phyloP scores from a whole-genome alignment of 2,888 invertebrate species.

The Idaea dimidiata region DNA sequence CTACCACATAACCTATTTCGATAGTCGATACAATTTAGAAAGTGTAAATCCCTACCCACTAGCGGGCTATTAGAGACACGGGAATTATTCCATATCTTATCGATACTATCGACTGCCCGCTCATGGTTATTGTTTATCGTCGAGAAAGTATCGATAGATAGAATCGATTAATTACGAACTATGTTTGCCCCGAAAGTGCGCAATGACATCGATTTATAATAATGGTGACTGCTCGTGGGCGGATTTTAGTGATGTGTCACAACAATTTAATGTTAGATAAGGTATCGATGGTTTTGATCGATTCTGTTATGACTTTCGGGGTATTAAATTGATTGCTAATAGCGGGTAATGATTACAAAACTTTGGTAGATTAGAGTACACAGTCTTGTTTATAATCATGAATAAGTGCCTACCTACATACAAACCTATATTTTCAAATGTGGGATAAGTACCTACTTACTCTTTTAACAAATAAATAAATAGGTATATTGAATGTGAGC shows the following conservation, averaged over 20 bases:
- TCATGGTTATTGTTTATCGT: slow-evolving; percentile 76
- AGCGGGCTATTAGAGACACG: slow-evolving; percentile 68
- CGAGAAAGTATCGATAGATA: slow-evolving; percentile 63
- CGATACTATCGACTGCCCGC: slow-evolving; percentile 67
- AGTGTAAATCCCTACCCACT: slow-evolving; percentile 73
- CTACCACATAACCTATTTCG: slow-evolving; percentile 58
- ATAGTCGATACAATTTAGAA: slow-evolving; percentile 72
- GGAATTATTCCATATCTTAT: slow-evolving; percentile 74
- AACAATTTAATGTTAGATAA: slow-evolving; percentile 32
- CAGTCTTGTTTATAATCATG: background rate
- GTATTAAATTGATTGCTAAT: slow-evolving; percentile 33
- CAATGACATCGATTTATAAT: slow-evolving; percentile 58
- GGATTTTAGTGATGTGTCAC: slow-evolving; percentile 33
- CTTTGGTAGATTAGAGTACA: background rate
- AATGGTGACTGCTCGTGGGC: slow-evolving; percentile 25
- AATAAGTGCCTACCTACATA: background rate
- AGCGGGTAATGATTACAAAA: background rate
- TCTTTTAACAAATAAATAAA: no score
- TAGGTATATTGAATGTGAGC: no score
- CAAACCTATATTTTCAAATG: background rate
- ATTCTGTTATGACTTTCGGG: slow-evolving; percentile 21
- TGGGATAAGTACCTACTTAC: no score
- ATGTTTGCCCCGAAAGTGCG: slow-evolving; percentile 65
- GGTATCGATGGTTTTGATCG: slow-evolving; percentile 29
- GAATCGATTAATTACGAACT: slow-evolving; percentile 68